A percentile compares a stretch with the other conserved stretches of the same genome.
These are phyloP conservation scores for Diplazon laetatorius DNA, from an alignment of 2,888 invertebrate species.

Conservation along the genomic window DNA sequence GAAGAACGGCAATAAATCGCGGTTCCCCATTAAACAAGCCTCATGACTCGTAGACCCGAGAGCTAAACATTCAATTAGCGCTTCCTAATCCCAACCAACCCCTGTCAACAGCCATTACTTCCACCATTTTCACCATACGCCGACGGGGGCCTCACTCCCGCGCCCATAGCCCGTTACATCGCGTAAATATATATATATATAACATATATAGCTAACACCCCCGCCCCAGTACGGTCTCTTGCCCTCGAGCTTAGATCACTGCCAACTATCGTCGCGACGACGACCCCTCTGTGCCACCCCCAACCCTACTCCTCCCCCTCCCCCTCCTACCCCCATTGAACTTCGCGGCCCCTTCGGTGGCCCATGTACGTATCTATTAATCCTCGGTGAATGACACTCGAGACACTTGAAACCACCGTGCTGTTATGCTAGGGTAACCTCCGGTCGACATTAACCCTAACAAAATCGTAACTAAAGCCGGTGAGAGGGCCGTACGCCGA, in stretches of 20 bases:
- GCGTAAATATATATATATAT: constrained; percentile 44
- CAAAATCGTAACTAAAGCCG: constrained; percentile 76
- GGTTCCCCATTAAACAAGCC: constrained; percentile 62
- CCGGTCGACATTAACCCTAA: constrained; percentile 75
- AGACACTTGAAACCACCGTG: constrained; percentile 72
- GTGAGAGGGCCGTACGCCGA: constrained; percentile 20
- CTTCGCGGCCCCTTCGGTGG: constrained; percentile 67
- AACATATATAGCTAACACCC: no score
- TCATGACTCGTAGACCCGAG: constrained; percentile 50
- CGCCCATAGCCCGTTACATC: constrained; percentile 34
- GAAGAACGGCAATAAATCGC: constrained; percentile 72
- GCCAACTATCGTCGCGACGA: constrained; percentile 60
- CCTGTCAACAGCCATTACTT: constrained; percentile 82
- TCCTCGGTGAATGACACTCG: constrained; percentile 80
- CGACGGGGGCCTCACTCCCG: constrained; percentile 44
- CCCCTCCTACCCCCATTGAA: constrained; percentile 59
- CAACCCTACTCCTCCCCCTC: no score
- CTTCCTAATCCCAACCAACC: constrained; percentile 79
- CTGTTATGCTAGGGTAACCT: constrained; percentile 61
- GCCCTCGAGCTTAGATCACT: constrained; percentile 64
- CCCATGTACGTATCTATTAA: constrained; percentile 80
- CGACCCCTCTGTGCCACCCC: constrained; percentile 51
- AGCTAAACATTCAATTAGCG: constrained; percentile 82
- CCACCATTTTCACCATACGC: constrained; percentile 78
- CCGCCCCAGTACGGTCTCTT: constrained; percentile 57